Conservation (phyloP, 2,797 vertebrate genomes). For the Scleropages formosus region DNA sequence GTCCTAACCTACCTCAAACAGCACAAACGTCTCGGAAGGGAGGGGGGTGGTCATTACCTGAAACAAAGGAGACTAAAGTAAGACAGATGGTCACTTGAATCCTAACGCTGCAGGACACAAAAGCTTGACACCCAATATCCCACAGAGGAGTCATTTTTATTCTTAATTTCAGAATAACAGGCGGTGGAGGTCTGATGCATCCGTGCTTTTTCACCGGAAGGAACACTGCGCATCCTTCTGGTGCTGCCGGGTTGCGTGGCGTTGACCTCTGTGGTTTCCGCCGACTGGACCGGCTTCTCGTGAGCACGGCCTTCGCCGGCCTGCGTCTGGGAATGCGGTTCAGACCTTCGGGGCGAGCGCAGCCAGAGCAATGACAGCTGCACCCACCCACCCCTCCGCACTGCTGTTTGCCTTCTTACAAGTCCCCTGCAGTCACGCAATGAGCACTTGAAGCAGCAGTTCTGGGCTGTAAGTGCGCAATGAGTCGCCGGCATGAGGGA, state of each 20-base stretch:
- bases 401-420: constrained; percentile 4
- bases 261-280: neutral
- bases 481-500: neutral
- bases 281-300: neutral
- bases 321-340: neutral
- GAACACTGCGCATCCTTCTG: constrained; percentile 11
- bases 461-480: neutral
- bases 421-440: neutral
- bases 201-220: neutral
- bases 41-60: constrained; percentile 30
- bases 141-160: constrained; percentile 50
- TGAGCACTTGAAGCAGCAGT: neutral
- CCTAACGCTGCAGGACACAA: constrained; percentile 50
- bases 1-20: constrained; percentile 32
- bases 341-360: neutral
- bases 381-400: neutral
- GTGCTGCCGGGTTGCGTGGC: neutral
- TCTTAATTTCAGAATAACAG: neutral
- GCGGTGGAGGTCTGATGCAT: constrained; percentile 3
- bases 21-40: constrained; percentile 31
- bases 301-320: neutral
- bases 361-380: constrained; percentile 5
- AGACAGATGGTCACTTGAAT: constrained; percentile 39
- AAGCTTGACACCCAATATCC: constrained; percentile 67
- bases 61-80: constrained; percentile 41